phyloP scores from a whole-genome alignment of 2,797 vertebrate species.

The Tympanoctomys barrerae region DNA sequence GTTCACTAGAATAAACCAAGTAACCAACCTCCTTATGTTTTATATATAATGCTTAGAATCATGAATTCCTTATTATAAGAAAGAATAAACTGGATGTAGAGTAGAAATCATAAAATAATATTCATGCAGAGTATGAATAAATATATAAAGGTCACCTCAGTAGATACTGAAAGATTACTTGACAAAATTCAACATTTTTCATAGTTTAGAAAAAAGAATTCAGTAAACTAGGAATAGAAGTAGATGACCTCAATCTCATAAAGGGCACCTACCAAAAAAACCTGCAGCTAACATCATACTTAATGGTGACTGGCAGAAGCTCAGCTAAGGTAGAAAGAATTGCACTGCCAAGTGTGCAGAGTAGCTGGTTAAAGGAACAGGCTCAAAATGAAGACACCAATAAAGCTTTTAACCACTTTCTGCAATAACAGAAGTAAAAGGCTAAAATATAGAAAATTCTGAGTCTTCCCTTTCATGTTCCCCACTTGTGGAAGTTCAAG shows the following conservation, averaged over 20 bases:
- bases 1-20: slow-evolving; percentile 27
- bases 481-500: neutral
- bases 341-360: neutral
- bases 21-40: neutral
- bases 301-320: slow-evolving; percentile 22
- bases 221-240: slow-evolving; percentile 40
- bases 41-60: neutral
- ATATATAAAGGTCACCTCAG: slow-evolving; percentile 43
- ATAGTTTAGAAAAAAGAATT: slow-evolving; percentile 26
- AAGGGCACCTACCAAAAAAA: slow-evolving; percentile 15
- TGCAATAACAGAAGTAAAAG: slow-evolving; percentile 4
- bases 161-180: slow-evolving; percentile 48
- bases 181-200: slow-evolving; percentile 46
- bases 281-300: slow-evolving; percentile 2
- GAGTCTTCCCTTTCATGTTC: neutral
- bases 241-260: slow-evolving; percentile 27
- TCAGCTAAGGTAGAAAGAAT: neutral
- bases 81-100: slow-evolving; percentile 33
- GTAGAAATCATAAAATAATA: neutral
- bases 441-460: slow-evolving; percentile 2
- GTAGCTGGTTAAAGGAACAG: neutral
- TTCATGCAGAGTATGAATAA: slow-evolving; percentile 27
- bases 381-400: slow-evolving; percentile 4
- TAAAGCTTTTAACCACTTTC: neutral
- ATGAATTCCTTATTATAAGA: slow-evolving; percentile 26